Conservation (phyloP, 2,888 invertebrate species). For the Sisyra terminalis region DNA sequence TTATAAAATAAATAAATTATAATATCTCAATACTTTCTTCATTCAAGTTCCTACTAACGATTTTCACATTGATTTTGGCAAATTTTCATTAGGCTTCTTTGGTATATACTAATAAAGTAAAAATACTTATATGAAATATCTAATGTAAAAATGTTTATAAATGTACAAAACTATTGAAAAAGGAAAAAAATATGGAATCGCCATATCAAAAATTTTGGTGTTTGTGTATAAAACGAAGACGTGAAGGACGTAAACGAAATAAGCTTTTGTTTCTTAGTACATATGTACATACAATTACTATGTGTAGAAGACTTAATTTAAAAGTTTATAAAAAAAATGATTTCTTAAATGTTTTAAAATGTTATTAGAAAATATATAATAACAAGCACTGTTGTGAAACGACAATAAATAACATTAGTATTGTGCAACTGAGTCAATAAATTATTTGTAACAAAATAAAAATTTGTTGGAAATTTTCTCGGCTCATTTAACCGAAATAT, state of each 20-base stretch:
- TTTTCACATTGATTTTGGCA: background rate
- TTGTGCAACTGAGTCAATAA: no score
- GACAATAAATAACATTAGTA: constrained; percentile 26
- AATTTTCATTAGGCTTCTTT: background rate
- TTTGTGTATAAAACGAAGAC: background rate
- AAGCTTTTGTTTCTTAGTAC: background rate
- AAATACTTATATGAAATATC: constrained; percentile 13
- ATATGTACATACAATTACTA: background rate
- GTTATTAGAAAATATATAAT: constrained; percentile 1
- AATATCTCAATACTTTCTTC: no score
- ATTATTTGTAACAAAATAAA: no score
- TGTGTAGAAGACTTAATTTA: no score
- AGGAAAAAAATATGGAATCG: constrained; percentile 14
- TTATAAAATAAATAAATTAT: no score
- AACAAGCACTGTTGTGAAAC: constrained; percentile 27
- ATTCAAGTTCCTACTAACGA: background rate
- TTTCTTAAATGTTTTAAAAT: no score
- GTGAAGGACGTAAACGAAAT: background rate
- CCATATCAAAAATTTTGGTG: constrained; percentile 10
- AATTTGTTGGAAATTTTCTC: no score
- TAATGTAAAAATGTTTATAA: constrained; percentile 14
- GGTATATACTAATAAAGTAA: background rate
- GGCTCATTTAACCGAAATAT: no score
- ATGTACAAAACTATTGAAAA: constrained; percentile 8
- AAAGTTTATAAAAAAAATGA: no score